Evolutionary conservation across 2,888 invertebrate species (phyloP).

Genomic region (Arrhopalites spinosus): DNA sequence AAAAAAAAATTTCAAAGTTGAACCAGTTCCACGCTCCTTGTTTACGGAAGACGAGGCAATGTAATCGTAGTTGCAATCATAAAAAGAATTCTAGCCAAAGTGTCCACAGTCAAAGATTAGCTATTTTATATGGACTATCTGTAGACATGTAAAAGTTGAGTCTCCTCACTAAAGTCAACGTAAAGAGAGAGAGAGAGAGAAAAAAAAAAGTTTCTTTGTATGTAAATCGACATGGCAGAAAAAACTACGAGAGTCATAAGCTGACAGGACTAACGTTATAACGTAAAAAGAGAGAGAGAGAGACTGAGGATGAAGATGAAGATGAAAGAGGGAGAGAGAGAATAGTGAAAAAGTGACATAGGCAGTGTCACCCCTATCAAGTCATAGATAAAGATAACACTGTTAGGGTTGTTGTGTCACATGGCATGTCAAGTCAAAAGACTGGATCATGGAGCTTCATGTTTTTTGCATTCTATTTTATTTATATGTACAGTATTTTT

Average conservation of each 20-base stretch:
- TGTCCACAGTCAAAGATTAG: no score
- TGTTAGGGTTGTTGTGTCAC: background rate
- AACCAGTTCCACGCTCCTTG: no score
- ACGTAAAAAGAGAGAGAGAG: no score
- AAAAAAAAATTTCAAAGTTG: no score
- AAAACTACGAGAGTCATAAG: background rate
- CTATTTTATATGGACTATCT: no score
- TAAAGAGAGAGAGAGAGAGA: background rate
- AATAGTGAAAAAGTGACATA: background rate
- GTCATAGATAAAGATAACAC: conserved; percentile 12
- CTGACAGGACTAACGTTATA: background rate
- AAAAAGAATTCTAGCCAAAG: no score
- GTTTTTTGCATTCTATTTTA: no score
- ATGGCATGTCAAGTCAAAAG: background rate
- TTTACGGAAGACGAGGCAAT: no score
- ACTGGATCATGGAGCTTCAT: no score
- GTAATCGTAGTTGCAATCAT: no score
- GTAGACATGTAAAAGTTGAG: background rate
- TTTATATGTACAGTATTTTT: no score
- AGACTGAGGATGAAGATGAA: background rate
- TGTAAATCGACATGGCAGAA: no score
- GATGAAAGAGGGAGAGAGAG: background rate
- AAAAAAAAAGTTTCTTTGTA: background rate
- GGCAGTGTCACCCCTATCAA: background rate
- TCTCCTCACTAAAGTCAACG: background rate